Conservation (phyloP, 2,888 invertebrate genomes). For the Meandrusa payeni region DNA sequence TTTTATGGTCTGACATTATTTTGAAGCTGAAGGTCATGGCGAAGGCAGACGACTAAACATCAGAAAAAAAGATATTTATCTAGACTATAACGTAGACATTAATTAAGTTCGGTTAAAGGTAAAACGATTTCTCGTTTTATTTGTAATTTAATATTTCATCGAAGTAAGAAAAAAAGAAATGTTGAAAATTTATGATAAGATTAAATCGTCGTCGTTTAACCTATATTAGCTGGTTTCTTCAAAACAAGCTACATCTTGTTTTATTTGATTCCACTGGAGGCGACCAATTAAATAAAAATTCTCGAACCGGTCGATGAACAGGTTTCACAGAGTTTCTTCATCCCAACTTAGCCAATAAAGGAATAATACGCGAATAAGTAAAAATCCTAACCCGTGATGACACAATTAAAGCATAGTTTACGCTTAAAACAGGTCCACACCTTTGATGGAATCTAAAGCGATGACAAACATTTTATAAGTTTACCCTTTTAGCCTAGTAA, state of each 20-base stretch:
- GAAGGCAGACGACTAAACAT: conserved; percentile 18
- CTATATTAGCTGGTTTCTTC: neutral
- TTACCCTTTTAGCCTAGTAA: too few relatives aligned
- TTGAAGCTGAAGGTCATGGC: conserved; percentile 4
- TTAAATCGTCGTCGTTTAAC: neutral
- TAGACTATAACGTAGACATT: neutral
- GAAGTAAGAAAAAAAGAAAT: too few relatives aligned
- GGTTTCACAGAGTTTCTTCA: conserved; percentile 17
- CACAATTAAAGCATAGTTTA: too few relatives aligned
- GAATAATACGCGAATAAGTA: conserved; percentile 1
- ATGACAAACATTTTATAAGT: too few relatives aligned
- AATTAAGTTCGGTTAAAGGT: too few relatives aligned
- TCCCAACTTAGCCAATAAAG: conserved; percentile 12
- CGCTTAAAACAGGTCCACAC: too few relatives aligned
- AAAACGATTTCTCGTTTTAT: too few relatives aligned
- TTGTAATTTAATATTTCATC: too few relatives aligned
- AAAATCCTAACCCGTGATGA: neutral
- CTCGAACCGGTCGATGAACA: conserved; percentile 17
- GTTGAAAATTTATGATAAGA: neutral
- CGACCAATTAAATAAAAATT: conserved; percentile 11
- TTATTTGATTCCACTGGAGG: neutral
- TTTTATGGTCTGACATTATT: conserved; percentile 6
- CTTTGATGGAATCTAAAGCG: too few relatives aligned
- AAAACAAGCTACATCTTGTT: conserved; percentile 12
- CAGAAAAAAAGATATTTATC: conserved; percentile 5